A percentile compares a stretch with the other conserved stretches of the same genome.
These are phyloP conservation scores for Nasalis larvatus DNA, from an alignment of 2,113 vertebrate genomes.

Conservation along the genomic window DNA sequence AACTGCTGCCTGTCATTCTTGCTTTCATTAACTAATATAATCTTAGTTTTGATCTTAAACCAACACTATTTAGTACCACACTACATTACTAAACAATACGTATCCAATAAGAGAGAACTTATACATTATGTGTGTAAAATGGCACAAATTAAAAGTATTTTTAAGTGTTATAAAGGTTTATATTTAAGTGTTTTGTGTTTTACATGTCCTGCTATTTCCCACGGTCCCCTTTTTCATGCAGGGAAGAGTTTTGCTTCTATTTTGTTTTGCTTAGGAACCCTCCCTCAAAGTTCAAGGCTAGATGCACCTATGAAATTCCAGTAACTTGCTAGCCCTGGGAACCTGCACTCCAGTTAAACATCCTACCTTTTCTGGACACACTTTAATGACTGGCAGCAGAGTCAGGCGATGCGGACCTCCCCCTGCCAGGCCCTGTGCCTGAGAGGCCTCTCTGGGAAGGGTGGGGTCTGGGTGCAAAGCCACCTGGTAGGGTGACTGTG, in stretches of 20 bases:
- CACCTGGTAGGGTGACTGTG: neutral
- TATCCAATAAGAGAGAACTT: fast-evolving
- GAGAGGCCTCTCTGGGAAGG: neutral
- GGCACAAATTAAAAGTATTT: neutral
- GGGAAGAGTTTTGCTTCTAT: too few species aligned
- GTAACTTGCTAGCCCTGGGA: fast-evolving
- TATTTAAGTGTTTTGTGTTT: neutral
- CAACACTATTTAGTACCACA: too few species aligned
- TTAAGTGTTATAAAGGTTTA: neutral
- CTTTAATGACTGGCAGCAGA: neutral
- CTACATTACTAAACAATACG: neutral
- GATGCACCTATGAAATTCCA: fast-evolving
- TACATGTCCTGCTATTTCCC: neutral
- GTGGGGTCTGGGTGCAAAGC: fast-evolving
- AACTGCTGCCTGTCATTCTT: too few species aligned
- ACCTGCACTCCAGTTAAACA: neutral
- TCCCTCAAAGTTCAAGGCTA: neutral
- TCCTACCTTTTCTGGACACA: fast-evolving
- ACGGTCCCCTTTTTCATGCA: neutral
- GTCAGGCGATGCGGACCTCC: too few species aligned
- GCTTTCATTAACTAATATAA: fast-evolving
- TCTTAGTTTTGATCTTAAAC: too few species aligned
- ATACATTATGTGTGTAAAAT: neutral
- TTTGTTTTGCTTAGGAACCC: neutral
- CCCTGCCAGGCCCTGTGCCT: neutral